phyloP scores from a whole-genome alignment of 2,797 vertebrate species.

The Xerus rutilus region DNA sequence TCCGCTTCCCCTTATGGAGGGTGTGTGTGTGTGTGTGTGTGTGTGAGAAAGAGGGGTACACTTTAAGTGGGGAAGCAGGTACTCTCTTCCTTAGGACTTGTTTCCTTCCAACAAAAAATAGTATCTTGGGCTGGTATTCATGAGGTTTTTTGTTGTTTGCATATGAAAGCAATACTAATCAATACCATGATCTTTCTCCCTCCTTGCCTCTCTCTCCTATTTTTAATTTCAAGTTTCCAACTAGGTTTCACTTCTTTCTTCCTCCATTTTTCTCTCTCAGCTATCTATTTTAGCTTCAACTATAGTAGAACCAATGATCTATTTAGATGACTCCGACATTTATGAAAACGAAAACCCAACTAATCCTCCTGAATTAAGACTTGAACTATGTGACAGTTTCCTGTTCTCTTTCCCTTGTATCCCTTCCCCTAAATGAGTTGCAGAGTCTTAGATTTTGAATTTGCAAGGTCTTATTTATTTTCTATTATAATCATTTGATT shows the following conservation, averaged over 20 bases:
- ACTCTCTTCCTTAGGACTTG: neutral
- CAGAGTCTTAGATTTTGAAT: conserved; percentile 1
- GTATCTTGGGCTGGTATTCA: neutral
- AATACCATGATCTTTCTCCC: neutral
- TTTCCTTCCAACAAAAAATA: neutral
- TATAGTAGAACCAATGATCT: neutral
- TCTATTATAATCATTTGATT: neutral
- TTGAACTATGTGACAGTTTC: neutral
- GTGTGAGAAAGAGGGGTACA: neutral
- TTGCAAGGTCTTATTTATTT: conserved; percentile 27
- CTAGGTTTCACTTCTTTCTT: neutral
- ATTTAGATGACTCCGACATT: neutral
- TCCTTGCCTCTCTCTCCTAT: neutral
- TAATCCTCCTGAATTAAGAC: neutral
- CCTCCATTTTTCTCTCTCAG: neutral
- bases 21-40: rapidly evolving
- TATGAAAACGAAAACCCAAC: conserved; percentile 52
- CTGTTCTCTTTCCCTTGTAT: neutral
- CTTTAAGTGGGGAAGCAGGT: neutral
- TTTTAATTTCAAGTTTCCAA: neutral
- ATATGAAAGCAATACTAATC: neutral
- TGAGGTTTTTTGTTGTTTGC: neutral
- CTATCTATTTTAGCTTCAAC: conserved; percentile 6
- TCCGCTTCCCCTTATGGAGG: neutral
- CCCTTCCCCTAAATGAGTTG: neutral